Evolutionary conservation across 1,140 invertebrate genomes (phyloP).

Genomic region (Camponotus floridanus): DNA sequence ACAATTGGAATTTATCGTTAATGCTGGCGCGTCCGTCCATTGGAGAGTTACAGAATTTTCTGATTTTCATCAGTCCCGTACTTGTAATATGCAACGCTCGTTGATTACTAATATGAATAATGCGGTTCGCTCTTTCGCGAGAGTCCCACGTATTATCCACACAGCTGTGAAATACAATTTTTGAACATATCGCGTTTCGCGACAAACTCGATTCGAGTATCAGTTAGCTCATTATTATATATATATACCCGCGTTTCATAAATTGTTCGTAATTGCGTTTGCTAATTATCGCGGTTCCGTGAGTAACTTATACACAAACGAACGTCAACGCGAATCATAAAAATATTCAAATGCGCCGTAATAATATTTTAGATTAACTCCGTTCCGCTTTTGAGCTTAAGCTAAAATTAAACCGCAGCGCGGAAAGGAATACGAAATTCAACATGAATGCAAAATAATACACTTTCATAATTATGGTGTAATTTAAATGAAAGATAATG

Average conservation of each 20-base stretch:
- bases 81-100: slow-evolving; percentile 3
- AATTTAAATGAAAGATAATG: slow-evolving; percentile 29
- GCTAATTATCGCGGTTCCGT: slow-evolving; percentile 19
- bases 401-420: slow-evolving; percentile 3
- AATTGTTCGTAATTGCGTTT: slow-evolving; percentile 45
- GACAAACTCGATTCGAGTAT: slow-evolving; percentile 31
- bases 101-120: slow-evolving; percentile 41
- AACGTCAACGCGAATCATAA: slow-evolving; percentile 20
- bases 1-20: slow-evolving; percentile 43
- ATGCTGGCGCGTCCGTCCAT: neutral
- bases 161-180: slow-evolving; percentile 3
- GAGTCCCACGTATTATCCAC: neutral
- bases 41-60: slow-evolving; percentile 22
- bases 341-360: slow-evolving; percentile 52
- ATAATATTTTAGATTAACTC: slow-evolving; percentile 49
- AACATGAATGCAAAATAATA: slow-evolving; percentile 33
- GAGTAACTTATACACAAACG: slow-evolving; percentile 23
- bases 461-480: slow-evolving; percentile 7
- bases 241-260: slow-evolving; percentile 9
- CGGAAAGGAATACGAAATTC: slow-evolving; percentile 28
- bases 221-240: slow-evolving; percentile 7
- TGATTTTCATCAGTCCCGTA: slow-evolving; percentile 17
- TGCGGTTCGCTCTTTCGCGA: neutral
- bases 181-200: slow-evolving; percentile 13
- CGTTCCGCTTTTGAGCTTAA: slow-evolving; percentile 10